Conservation (phyloP, 2,797 vertebrate genomes). For the Channa striata region DNA sequence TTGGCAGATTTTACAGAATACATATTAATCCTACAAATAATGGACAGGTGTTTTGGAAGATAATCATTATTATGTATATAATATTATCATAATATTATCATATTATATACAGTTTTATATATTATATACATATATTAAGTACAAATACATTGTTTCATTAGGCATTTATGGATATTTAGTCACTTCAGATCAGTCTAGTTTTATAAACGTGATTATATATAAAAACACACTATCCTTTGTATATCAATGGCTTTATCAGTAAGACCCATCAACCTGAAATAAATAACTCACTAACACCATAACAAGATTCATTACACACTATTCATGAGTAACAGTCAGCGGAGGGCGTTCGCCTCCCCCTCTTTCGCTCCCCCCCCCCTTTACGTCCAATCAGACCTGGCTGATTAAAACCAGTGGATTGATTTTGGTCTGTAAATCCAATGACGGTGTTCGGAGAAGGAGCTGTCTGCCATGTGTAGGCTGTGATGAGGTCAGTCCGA, state of each 20-base stretch:
- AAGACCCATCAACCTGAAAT: constrained; percentile 57
- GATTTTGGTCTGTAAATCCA: constrained; percentile 83
- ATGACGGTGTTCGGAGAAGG: constrained; percentile 57
- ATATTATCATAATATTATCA: no score
- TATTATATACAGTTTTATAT: no score
- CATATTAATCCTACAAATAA: no score
- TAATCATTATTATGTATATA: no score
- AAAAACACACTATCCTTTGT: constrained; percentile 20
- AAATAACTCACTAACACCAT: constrained; percentile 62
- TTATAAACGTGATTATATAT: constrained; percentile 29
- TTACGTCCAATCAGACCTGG: constrained; percentile 55
- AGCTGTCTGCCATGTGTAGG: constrained; percentile 65
- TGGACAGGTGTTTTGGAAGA: no score
- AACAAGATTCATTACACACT: constrained; percentile 64
- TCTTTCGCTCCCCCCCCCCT: background rate
- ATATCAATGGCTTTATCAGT: constrained; percentile 56
- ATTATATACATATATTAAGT: constrained; percentile 31
- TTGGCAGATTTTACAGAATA: background rate
- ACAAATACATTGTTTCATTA: constrained; percentile 55
- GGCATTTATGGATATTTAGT: constrained; percentile 39
- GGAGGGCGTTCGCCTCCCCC: constrained; percentile 17
- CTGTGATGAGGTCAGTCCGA: constrained; percentile 75
- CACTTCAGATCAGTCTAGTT: constrained; percentile 43
- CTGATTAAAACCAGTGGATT: constrained; percentile 81
- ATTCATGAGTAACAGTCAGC: constrained; percentile 59